Conservation (phyloP, 2,888 invertebrate genomes). For the Campoletis raptor region DNA sequence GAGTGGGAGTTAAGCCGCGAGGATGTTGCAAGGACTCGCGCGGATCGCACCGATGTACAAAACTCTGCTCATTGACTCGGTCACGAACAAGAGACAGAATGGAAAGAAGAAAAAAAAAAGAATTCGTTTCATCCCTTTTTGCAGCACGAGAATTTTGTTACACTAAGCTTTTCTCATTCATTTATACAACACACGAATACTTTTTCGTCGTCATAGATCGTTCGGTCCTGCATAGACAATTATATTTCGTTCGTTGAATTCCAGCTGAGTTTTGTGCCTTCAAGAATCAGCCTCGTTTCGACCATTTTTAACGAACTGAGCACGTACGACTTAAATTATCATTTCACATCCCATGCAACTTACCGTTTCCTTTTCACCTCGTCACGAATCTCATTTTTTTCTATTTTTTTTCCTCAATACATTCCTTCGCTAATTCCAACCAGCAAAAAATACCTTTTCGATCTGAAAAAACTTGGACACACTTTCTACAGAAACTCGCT, state of each 20-base stretch:
- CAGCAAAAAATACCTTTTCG: not conserved
- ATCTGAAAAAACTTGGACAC: not conserved
- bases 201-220: constrained; percentile 17
- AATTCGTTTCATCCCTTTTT: constrained; percentile 60
- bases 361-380: not conserved
- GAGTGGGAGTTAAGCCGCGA: constrained; percentile 78
- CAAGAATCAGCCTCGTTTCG: constrained; percentile 14
- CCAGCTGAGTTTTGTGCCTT: constrained; percentile 45
- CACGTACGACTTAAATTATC: constrained; percentile 38
- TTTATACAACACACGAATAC: constrained; percentile 20
- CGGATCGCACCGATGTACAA: constrained; percentile 65
- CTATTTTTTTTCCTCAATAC: not conserved
- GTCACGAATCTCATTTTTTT: constrained; percentile 10
- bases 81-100: constrained; percentile 77
- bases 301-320: constrained; percentile 47
- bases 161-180: constrained; percentile 42
- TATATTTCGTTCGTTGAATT: constrained; percentile 45
- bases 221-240: constrained; percentile 21
- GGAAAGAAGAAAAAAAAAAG: constrained; percentile 25
- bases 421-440: not conserved
- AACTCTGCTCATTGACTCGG: constrained; percentile 78
- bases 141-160: constrained; percentile 20
- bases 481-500: not conserved
- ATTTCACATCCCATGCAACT: not conserved
- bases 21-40: constrained; percentile 80